Evolutionary conservation across 2,888 invertebrate species (phyloP), one percentile per base, ranked within the genome.

Genomic region (Galeopsomyia nigrocyanea): DNA sequence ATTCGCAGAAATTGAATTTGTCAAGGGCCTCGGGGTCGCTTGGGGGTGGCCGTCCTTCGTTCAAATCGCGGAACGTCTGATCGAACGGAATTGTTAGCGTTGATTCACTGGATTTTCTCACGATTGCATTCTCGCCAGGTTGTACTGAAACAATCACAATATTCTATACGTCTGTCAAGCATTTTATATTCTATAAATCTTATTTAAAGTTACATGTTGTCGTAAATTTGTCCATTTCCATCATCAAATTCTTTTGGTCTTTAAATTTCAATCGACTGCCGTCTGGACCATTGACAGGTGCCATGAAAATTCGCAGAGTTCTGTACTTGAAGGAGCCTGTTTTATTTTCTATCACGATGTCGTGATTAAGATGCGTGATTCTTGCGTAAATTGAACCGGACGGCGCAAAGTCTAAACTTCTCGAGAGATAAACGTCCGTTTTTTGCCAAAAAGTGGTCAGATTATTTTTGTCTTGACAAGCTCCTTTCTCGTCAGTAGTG

Each of bases 11-110:
- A 87, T 93, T 92, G 87, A 93, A 93, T 77, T 88, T 88, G 1
- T 85, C 86, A 65, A 87, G 75, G 0, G 87, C 88, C 0, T 89
- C 85, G 55, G 89, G 89, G 0, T 88, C 89, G 17, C 88, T 86
- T 13, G 51, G 21, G 1, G 26, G 31, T 0, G 92, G 92, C 0
- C 93, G 88, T 62, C 85, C 87, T 0, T 82, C 79, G 77, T 92
- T 92, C 79, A 92, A 83, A 82, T 91, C 90, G 10, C 93, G 90
- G 91, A 95, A 95, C 0, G 93, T 94, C 64, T 92, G 88, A 83
- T 94, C 94, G 82, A 92, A 94, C 0, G 95, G 94, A 80, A 95
- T 93, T 5, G 95, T 95, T 16, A 95, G 92, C 0, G 93, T 92
- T 0, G 95, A 95, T 63, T 94, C 90, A 0, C 86, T 83, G 6